Evolutionary conservation across 2,113 vertebrate species (phyloP).

Genomic region (Aegithalos caudatus): DNA sequence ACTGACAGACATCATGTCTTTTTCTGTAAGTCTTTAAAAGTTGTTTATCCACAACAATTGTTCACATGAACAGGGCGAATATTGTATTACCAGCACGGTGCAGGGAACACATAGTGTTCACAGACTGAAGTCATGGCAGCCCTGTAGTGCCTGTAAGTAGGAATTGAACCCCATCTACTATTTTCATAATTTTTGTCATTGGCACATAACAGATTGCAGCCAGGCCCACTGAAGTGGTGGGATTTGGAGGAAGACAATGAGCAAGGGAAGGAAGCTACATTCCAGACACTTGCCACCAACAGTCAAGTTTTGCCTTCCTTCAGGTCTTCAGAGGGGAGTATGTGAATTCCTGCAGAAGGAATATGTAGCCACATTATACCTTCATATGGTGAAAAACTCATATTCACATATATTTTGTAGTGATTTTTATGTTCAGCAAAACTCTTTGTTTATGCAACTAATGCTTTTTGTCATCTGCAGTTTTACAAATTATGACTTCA

Average conservation of each 20-base stretch:
- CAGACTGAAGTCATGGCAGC: not conserved
- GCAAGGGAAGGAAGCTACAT: not conserved
- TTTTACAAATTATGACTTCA: not conserved
- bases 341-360: not conserved
- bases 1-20: not conserved
- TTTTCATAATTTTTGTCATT: not conserved
- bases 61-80: not conserved
- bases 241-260: not conserved
- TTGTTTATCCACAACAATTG: not conserved
- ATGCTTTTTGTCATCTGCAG: not conserved
- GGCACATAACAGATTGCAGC: not conserved
- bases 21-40: not conserved
- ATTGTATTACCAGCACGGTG: not conserved
- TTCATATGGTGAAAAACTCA: not conserved
- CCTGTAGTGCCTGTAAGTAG: not conserved
- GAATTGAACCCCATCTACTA: fast-evolving
- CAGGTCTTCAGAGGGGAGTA: not conserved
- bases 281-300: not conserved
- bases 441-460: not conserved
- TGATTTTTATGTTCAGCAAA: not conserved
- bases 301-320: not conserved
- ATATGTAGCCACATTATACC: not conserved
- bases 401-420: not conserved
- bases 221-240: not conserved
- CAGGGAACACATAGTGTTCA: not conserved